Base-by-base conservation (phyloP, 1,140 invertebrate genomes). In the Drosophila pallidifrons region DNA sequence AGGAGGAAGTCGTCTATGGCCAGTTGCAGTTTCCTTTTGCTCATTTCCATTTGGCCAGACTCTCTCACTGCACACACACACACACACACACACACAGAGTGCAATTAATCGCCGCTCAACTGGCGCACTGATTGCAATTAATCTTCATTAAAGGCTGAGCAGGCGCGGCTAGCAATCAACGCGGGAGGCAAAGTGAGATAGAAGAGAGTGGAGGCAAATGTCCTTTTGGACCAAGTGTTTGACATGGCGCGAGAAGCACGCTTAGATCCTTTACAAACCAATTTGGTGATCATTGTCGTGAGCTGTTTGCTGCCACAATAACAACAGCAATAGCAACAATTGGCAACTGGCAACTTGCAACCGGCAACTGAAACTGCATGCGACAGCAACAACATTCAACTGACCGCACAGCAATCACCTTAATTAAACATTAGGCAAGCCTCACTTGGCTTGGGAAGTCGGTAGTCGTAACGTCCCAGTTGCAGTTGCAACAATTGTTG, bases 91-190 rank as follows among this genome's bases (percentile, higher is more conserved):
- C 20, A 25, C 20, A 25, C 20, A 25, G 3, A 25, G 20, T 25
- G 20, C 88, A 91, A 91, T 91, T 91, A 91, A 91, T 91, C 82
- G 88, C 80, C 55, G 70, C 83, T 87, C 87, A 91, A 91, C 79
- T 83, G 88, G 87, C 88, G 79, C 82, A 78, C 88, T 91, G 88
- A 91, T 91, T 91, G 87, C 87, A 91, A 91, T 91, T 91, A 91
- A 91, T 91, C 87, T 91, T 91, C 87, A 91, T 91, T 91, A 91
- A 77, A 88, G 88, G 65, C 61, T 58, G 43, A 41, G 20, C 28
- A 52, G 57, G 43, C 43, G 47, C 49, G 68, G 52, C 78, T 61
- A 58, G 65, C 71, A 74, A 74, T 75, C 75, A 72, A 49, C 32
- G 68, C 25, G 49, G 45, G 25, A 25, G 46, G 13, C 25, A 54